These are phyloP conservation scores for Amblyornis subalaris DNA, from an alignment of 2,113 vertebrate genomes.

Conservation along the genomic window DNA sequence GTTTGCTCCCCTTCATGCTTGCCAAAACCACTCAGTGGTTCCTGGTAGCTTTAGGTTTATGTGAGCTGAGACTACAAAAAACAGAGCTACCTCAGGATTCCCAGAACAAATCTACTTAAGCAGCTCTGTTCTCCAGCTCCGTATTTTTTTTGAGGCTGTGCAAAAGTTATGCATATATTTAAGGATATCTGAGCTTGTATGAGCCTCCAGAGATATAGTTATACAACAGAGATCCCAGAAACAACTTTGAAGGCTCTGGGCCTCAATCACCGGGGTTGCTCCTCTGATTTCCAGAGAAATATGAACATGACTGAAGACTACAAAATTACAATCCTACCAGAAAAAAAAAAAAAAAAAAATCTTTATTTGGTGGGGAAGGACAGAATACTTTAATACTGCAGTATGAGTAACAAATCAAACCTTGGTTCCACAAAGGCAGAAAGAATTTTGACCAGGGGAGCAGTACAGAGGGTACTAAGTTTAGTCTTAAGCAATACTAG, in stretches of 20 bases:
- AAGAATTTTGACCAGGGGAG: not conserved
- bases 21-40: not conserved
- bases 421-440: not conserved
- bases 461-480: not conserved
- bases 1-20: not conserved
- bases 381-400: not conserved
- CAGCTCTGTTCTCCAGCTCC: not conserved
- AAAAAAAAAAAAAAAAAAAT: not conserved
- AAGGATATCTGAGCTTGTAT: not conserved
- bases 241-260: not conserved
- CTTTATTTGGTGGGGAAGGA: not conserved
- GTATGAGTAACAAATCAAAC: not conserved
- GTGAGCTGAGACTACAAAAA: not conserved
- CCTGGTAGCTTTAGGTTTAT: not conserved
- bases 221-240: not conserved
- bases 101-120: not conserved
- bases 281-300: not conserved
- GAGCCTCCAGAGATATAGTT: not conserved
- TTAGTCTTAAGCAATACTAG: not conserved
- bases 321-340: not conserved
- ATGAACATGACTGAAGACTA: not conserved
- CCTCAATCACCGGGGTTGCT: not conserved
- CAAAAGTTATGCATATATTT: not conserved
- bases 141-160: not conserved
- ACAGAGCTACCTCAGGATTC: not conserved